Evolutionary conservation across 2,797 vertebrate genomes (phyloP).

Genomic region (Thunnus albacares): DNA sequence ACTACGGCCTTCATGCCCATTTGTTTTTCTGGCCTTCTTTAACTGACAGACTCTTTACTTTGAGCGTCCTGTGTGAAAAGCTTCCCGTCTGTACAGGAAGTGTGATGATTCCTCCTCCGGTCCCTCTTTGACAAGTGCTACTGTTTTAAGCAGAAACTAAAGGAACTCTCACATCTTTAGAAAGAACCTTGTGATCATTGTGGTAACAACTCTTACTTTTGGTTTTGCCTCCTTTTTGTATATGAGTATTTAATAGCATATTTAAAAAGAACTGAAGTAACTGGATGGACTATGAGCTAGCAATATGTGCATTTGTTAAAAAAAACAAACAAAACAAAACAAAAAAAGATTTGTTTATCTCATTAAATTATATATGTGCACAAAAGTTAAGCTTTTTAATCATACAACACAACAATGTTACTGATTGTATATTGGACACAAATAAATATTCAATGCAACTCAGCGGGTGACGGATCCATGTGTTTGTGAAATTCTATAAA

Average conservation of each 20-base stretch:
- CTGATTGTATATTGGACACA: slow-evolving; percentile 69
- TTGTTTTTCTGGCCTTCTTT: too few relatives aligned
- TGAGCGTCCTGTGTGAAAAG: too few relatives aligned
- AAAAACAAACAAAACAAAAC: neutral
- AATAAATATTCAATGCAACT: slow-evolving; percentile 70
- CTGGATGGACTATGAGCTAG: slow-evolving; percentile 66
- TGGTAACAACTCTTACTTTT: slow-evolving; percentile 39
- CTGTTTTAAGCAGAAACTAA: slow-evolving; percentile 20
- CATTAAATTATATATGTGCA: slow-evolving; percentile 62
- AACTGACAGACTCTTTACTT: too few relatives aligned
- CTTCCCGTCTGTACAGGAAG: slow-evolving; percentile 7
- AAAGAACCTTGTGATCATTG: slow-evolving; percentile 30
- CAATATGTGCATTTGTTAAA: slow-evolving; percentile 74
- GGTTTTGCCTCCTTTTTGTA: slow-evolving; percentile 62
- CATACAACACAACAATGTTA: slow-evolving; percentile 55
- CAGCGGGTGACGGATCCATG: slow-evolving; percentile 9
- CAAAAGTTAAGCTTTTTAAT: slow-evolving; percentile 61
- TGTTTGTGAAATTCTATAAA: slow-evolving; percentile 6
- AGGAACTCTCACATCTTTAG: slow-evolving; percentile 4
- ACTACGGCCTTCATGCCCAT: too few relatives aligned
- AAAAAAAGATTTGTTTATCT: slow-evolving; percentile 57
- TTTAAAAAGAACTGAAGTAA: slow-evolving; percentile 54
- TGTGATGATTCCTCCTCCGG: neutral
- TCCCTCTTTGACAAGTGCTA: neutral
- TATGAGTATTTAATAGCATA: slow-evolving; percentile 66